Conservation (phyloP, 1,140 invertebrate species). For the Leguminivora glycinivorella region DNA sequence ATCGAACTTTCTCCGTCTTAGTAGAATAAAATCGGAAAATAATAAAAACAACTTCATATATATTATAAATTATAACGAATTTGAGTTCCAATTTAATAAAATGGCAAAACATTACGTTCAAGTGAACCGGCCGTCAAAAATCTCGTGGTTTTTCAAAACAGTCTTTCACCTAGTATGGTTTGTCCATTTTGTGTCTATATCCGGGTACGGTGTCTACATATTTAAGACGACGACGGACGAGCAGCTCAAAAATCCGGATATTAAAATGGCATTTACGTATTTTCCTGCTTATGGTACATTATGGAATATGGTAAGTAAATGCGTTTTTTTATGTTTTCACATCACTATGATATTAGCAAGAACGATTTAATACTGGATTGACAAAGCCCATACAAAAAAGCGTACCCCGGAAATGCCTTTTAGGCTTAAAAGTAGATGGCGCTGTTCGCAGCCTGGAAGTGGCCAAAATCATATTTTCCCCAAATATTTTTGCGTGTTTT, state of each 20-base stretch:
- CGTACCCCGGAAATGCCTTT: too few species aligned
- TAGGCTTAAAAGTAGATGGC: too few species aligned
- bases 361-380: too few species aligned
- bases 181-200: not conserved
- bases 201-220: not conserved
- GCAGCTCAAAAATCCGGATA: not conserved
- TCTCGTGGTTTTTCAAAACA: not conserved
- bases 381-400: too few species aligned
- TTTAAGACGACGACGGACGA: not conserved
- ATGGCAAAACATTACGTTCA: not conserved
- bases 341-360: too few species aligned
- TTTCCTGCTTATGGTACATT: not conserved
- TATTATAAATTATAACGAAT: not conserved
- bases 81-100: not conserved
- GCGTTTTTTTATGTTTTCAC: too few species aligned
- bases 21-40: too few species aligned
- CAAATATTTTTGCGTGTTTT: too few species aligned
- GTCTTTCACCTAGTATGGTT: not conserved
- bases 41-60: too few species aligned
- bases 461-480: too few species aligned
- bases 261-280: not conserved
- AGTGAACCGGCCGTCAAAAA: not conserved
- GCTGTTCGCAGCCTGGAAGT: too few species aligned
- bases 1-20: too few species aligned
- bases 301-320: constrained; percentile 1